phyloP scores from a whole-genome alignment of 2,113 vertebrate species.

The Tyto alba region DNA sequence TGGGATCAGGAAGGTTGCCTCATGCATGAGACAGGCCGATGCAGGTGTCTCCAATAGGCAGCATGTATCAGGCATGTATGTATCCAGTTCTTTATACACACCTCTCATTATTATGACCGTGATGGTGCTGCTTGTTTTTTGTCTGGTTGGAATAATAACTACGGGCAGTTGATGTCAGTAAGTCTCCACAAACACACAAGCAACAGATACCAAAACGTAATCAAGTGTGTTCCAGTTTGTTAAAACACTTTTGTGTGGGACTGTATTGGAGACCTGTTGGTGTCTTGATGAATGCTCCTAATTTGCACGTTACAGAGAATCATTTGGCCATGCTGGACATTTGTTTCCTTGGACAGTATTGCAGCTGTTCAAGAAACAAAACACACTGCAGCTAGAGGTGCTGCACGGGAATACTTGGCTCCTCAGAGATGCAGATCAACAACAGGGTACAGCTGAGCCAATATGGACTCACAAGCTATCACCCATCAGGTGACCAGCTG shows the following conservation, averaged over 20 bases:
- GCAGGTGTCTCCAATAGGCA: not conserved
- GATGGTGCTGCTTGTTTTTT: not conserved
- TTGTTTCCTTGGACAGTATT: not conserved
- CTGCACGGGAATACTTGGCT: not conserved
- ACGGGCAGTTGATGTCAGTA: not conserved
- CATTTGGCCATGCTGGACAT: not conserved
- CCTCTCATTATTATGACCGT: not conserved
- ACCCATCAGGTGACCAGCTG: not conserved
- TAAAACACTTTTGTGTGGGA: not conserved
- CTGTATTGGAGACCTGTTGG: not conserved
- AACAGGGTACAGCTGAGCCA: accelerated
- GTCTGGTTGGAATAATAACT: not conserved
- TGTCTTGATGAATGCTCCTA: not conserved
- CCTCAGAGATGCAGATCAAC: not conserved
- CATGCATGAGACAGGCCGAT: accelerated
- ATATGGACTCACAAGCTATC: not conserved
- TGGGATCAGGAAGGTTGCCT: not conserved
- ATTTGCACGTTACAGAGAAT: not conserved
- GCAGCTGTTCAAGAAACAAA: not conserved
- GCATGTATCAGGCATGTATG: accelerated
- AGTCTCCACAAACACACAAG: not conserved
- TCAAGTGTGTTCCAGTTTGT: not conserved
- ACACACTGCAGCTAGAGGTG: not conserved
- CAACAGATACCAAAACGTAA: not conserved
- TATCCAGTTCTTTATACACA: not conserved